Conservation (phyloP, 2,888 invertebrate genomes). For the Stegophylla sp. region DNA sequence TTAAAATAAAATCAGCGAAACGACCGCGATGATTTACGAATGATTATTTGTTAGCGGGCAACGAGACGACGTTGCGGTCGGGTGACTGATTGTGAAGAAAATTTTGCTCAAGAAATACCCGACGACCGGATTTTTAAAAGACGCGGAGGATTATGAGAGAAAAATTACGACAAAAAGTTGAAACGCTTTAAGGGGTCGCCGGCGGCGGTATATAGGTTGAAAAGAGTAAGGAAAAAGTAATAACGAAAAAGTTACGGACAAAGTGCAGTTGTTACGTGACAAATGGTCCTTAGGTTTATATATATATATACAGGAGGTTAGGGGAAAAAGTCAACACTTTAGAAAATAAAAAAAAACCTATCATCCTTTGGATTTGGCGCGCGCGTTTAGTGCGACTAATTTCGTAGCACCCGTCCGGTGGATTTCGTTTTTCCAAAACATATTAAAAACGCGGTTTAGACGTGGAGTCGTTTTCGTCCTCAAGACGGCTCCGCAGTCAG, state of each 20-base stretch:
- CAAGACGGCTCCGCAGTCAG: too few relatives aligned
- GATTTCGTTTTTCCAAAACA: neutral
- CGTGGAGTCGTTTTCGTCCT: too few relatives aligned
- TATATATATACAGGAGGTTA: too few relatives aligned
- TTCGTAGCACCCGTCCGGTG: neutral
- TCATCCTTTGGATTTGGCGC: neutral
- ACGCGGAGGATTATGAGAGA: conserved; percentile 37
- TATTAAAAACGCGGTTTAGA: too few relatives aligned
- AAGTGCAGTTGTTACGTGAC: conserved; percentile 58
- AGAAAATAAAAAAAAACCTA: neutral
- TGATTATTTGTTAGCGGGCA: conserved; percentile 13
- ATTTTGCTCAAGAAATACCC: conserved; percentile 9
- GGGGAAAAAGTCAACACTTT: conserved; percentile 10
- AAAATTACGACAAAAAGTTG: conserved; percentile 55
- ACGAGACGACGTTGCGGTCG: neutral
- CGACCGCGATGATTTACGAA: conserved; percentile 31
- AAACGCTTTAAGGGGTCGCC: conserved; percentile 11
- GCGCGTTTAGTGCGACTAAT: neutral
- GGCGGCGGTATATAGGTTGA: neutral
- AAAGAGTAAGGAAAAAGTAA: conserved; percentile 46
- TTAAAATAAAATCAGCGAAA: conserved; percentile 9
- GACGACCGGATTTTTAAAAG: conserved; percentile 39
- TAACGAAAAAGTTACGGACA: conserved; percentile 57
- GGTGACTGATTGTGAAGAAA: conserved; percentile 28
- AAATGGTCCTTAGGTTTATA: conserved; percentile 26